Percentiles rank a stretch among this genome's conserved stretches.
Conservation (phyloP, 64 coral and sea anemone genomes). For the Pocillopora damicornis region DNA sequence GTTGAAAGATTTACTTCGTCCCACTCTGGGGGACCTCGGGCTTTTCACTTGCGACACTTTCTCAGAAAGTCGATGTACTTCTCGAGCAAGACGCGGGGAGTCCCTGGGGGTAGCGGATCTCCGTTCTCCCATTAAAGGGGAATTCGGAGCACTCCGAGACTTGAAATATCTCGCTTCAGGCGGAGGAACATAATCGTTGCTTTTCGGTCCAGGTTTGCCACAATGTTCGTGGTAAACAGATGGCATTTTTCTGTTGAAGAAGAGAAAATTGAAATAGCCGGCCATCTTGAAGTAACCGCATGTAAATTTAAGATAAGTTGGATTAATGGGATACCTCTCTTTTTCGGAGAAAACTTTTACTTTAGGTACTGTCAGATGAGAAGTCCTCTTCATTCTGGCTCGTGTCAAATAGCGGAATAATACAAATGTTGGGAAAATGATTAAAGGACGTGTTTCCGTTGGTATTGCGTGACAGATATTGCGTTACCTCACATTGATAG, state of each 20-base stretch:
- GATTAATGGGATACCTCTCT: background rate
- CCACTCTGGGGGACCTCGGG: slow-evolving; percentile 50
- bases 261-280: background rate
- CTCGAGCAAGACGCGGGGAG: slow-evolving; percentile 53
- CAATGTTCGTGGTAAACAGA: slow-evolving; percentile 93
- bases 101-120: slow-evolving; percentile 51
- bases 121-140: slow-evolving; percentile 49
- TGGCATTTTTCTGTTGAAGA: slow-evolving; percentile 83
- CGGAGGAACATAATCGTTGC: slow-evolving; percentile 82
- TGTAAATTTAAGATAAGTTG: background rate
- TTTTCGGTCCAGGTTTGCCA: slow-evolving; percentile 89
- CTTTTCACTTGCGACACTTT: slow-evolving; percentile 18
- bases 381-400: background rate
- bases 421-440: background rate
- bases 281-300: background rate
- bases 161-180: slow-evolving; percentile 80
- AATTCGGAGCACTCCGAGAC: slow-evolving; percentile 88
- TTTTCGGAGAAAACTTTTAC: background rate
- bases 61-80: slow-evolving; percentile 21
- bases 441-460: background rate
- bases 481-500: background rate
- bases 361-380: background rate
- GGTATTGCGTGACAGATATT: slow-evolving; percentile 11
- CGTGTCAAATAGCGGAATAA: background rate
- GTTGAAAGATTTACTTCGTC: slow-evolving; percentile 86